Percentiles rank a stretch among this genome's conserved stretches.
Conservation (phyloP, 2,888 invertebrate species). For the Xestia ashworthii region DNA sequence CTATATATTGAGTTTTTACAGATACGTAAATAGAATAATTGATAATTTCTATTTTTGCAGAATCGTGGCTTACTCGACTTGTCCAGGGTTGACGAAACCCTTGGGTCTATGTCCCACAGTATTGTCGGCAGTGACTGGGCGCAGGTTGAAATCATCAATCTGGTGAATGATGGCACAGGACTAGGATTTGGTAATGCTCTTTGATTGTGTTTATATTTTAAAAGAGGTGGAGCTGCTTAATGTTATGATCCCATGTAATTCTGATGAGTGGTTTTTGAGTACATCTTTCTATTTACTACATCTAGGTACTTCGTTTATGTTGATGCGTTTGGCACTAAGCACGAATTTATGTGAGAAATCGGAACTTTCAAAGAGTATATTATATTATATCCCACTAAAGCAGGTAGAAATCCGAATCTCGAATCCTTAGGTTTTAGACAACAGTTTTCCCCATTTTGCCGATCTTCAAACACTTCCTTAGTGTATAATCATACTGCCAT, state of each 20-base stretch:
- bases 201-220: constrained; percentile 5
- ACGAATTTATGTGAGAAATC: background rate
- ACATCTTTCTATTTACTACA: background rate
- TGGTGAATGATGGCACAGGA: constrained; percentile 99
- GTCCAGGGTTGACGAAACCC: constrained; percentile 90
- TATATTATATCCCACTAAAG: background rate
- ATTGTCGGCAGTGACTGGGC: constrained; percentile 97
- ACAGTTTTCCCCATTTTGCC: background rate
- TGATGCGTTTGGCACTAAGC: background rate
- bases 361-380: background rate
- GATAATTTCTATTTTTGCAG: constrained; percentile 44
- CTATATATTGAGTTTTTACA: background rate
- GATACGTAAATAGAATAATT: background rate
- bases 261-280: background rate
- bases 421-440: background rate
- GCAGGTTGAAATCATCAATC: constrained; percentile 99
- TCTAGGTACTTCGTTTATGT: background rate
- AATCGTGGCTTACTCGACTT: constrained; percentile 92
- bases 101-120: constrained; percentile 82
- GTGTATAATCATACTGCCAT: background rate
- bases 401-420: background rate
- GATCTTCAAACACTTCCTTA: background rate
- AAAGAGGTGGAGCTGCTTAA: background rate
- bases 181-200: constrained; percentile 96
- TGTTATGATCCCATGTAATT: background rate